Percentiles rank a stretch among this genome's conserved stretches.
phyloP scores from a whole-genome alignment of 2,113 vertebrate genomes.

The Empidonax traillii region DNA sequence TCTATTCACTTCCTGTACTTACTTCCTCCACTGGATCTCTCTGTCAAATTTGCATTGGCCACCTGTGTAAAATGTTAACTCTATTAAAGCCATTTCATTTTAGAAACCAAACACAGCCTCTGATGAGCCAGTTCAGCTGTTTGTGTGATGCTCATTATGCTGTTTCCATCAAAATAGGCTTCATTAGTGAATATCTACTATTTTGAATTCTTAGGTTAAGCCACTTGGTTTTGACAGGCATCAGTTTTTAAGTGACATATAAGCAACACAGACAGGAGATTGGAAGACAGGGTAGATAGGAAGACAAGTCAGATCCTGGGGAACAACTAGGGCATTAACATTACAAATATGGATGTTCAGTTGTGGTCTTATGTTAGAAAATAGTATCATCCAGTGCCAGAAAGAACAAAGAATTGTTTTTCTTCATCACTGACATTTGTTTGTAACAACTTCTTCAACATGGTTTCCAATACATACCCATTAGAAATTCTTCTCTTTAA shows the following conservation, averaged over 20 bases:
- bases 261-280: not conserved
- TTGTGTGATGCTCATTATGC: not conserved
- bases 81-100: not conserved
- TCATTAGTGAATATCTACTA: not conserved
- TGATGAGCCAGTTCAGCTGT: not conserved
- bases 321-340: not conserved
- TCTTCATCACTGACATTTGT: not conserved
- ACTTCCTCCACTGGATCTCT: not conserved
- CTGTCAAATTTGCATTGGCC: not conserved
- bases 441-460: not conserved
- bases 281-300: not conserved
- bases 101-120: not conserved
- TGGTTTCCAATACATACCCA: accelerated
- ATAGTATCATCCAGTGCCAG: not conserved
- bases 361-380: not conserved
- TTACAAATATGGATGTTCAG: not conserved
- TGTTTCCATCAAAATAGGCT: not conserved
- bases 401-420: not conserved
- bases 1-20: not conserved
- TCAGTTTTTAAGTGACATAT: not conserved
- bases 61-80: not conserved
- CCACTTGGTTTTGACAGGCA: not conserved
- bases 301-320: not conserved
- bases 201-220: not conserved
- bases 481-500: not conserved